Conservation (phyloP, 2,888 invertebrate genomes). For the Nomada fucata region DNA sequence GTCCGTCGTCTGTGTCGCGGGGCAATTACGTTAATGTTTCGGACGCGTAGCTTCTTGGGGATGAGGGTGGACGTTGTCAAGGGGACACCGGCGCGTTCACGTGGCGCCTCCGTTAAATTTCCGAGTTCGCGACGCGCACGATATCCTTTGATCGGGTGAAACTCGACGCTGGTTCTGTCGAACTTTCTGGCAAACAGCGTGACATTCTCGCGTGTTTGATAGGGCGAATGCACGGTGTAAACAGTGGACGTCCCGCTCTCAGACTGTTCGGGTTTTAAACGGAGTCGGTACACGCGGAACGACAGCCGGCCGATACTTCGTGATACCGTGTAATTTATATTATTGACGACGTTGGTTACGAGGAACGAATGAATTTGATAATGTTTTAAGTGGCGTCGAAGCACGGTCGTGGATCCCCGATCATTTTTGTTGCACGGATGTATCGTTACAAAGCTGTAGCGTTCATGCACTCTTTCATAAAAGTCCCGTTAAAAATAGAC, state of each 20-base stretch:
- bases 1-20: background rate
- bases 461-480: conserved; percentile 19
- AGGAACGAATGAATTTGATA: too few species aligned
- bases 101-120: conserved; percentile 15
- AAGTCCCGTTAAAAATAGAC: conserved; percentile 37
- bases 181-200: conserved; percentile 28
- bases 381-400: too few species aligned
- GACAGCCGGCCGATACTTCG: background rate
- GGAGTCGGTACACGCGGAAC: background rate
- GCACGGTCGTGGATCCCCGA: too few species aligned
- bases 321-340: background rate
- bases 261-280: background rate
- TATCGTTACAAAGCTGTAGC: background rate
- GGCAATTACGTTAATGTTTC: background rate
- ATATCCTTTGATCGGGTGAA: background rate
- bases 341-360: background rate
- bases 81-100: background rate
- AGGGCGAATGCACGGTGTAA: conserved; percentile 21
- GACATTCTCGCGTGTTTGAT: conserved; percentile 35
- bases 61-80: background rate
- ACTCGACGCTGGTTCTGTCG: background rate
- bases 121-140: background rate
- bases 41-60: background rate
- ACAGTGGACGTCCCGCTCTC: conserved; percentile 18
- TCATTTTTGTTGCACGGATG: background rate